Percentiles rank a stretch among this genome's conserved stretches.
phyloP scores from a whole-genome alignment of 2,797 vertebrate species.

The Xiphorhynchus erythropygius region DNA sequence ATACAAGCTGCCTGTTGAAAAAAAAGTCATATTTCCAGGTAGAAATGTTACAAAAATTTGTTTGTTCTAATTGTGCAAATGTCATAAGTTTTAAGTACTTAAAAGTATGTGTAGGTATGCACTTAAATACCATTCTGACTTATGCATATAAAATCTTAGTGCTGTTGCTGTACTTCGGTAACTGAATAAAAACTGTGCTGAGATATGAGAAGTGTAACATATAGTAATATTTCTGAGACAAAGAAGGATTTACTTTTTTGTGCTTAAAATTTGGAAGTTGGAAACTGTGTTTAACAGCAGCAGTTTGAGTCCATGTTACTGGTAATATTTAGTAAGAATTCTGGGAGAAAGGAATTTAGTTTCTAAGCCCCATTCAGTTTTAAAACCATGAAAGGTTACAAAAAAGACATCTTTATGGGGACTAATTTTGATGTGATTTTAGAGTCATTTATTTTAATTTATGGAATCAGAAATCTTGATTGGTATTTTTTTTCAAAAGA shows the following conservation, averaged over 20 bases:
- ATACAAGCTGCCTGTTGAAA: not conserved
- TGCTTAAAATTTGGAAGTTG: not conserved
- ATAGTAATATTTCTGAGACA: not conserved
- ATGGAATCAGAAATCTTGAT: not conserved
- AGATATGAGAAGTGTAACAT: not conserved
- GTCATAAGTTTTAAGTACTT: not conserved
- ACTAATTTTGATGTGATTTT: not conserved
- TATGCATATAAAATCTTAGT: not conserved
- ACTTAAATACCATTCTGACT: not conserved
- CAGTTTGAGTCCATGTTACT: not conserved
- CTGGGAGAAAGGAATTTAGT: not conserved
- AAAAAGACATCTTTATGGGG: not conserved
- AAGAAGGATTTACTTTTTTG: not conserved
- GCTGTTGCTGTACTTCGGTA: not conserved
- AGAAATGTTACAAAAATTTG: not conserved
- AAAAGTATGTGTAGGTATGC: not conserved
- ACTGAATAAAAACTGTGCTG: not conserved
- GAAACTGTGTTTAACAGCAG: not conserved
- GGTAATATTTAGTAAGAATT: not conserved
- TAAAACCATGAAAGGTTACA: not conserved
- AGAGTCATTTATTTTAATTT: not conserved
- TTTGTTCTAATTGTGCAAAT: not conserved
- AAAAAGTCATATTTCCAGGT: fast-evolving
- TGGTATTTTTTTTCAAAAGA: fast-evolving
- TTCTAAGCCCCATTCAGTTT: not conserved